Evolutionary conservation across 2,113 vertebrate genomes (phyloP), one percentile per base, ranked within the genome.

Genomic region (Emydura subglobosa): DNA sequence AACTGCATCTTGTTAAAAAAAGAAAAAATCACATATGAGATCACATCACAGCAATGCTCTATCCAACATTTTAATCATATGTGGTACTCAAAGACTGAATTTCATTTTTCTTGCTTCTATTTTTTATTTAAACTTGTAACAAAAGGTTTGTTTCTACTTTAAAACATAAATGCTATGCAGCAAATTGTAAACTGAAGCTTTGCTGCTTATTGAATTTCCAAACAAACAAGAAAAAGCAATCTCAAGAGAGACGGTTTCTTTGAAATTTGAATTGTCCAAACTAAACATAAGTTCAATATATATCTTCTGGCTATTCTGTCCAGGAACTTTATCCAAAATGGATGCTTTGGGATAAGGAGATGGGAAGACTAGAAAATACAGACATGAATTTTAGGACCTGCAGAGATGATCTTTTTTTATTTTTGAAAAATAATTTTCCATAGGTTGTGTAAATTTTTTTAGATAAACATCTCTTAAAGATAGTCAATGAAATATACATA

Each of bases 401-500:
- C 61, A 82, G 89, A 93, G 92, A 87, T 86, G 78, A 95, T 93
- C 94, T 96, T 94, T 2, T 82, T 89, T 47, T 89, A 85, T 94
- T 90, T 1, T 34, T 8, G 44, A 34, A 83, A 76, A 89, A n/a
- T n/a, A 50, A 76, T 91, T 76, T 79, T 91, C 93, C 65, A 86
- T 79, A 59, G 89, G 92, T 79, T 79, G 84, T 86, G 51, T 92
- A 93, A 89, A 87, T 68, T 90, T 91, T 95, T n/a, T 81, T 86
- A 92, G 12, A 76, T 92, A 94, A 88, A 80, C 59, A 50, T 78
- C 85, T 10, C 79, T 96, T 49, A 65, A 61, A 49, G 61, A 34
- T 22, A 44, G 22, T 22, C n/a, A 44, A 22, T 76, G 21, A 44
- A 22, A 74, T 21, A 42, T 21, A 25, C 4, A 12, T 24, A 74